A percentile compares a stretch with the other conserved stretches of the same genome.
phyloP scores from a whole-genome alignment of 2,888 invertebrate genomes.

The Acronicta aceris region DNA sequence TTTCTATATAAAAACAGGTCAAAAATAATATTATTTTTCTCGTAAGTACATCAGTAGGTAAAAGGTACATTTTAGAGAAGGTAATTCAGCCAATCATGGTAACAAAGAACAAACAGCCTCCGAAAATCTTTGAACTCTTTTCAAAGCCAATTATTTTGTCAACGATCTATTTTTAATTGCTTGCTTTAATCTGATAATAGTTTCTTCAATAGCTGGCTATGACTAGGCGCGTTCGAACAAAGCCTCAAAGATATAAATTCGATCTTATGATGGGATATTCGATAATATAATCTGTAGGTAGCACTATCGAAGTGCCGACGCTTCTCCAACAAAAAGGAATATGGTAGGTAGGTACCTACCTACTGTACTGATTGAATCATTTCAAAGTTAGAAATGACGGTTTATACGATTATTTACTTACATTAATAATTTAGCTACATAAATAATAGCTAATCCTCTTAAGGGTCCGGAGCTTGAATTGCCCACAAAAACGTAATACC shows the following conservation, averaged over 20 bases:
- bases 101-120: constrained; percentile 21
- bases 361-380: no score
- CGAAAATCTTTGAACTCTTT: constrained; percentile 20
- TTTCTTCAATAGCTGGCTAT: constrained; percentile 48
- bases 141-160: constrained; percentile 45
- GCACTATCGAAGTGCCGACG: constrained; percentile 20
- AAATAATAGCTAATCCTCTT: no score
- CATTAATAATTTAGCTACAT: no score
- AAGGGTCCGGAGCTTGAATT: no score
- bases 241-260: constrained; percentile 27
- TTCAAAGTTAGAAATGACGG: no score
- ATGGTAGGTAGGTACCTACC: neutral
- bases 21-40: no score
- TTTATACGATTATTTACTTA: no score
- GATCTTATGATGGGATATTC: constrained; percentile 30
- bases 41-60: no score
- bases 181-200: constrained; percentile 50
- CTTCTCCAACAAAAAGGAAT: constrained; percentile 8
- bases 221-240: constrained; percentile 45
- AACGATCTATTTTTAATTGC: constrained; percentile 51
- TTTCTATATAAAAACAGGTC: no score
- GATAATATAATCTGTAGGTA: constrained; percentile 37
- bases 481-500: no score
- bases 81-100: neutral
- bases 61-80: no score